A percentile compares a stretch with the other conserved stretches of the same genome.
phyloP scores from a whole-genome alignment of 2,113 vertebrate genomes.

The Neolamprologus modestus region DNA sequence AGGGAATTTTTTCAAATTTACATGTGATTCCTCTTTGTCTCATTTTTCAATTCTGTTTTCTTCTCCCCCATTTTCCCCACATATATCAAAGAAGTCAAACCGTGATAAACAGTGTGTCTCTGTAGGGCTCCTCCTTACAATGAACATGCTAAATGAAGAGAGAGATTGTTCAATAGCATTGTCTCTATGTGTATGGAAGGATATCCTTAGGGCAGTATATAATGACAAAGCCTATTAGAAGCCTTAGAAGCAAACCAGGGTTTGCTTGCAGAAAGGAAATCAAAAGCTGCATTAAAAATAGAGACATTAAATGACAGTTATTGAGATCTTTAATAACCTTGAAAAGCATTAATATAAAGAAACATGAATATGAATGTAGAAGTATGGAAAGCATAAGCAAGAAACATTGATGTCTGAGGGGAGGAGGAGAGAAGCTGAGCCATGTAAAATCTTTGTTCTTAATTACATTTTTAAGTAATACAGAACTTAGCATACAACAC shows the following conservation, averaged over 20 bases:
- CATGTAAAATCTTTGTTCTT: background rate
- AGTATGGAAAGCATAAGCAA: background rate
- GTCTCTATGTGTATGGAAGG: background rate
- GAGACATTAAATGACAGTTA: background rate
- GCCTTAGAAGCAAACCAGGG: background rate
- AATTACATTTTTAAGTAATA: background rate
- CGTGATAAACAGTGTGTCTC: background rate
- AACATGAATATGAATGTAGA: background rate
- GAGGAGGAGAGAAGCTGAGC: background rate
- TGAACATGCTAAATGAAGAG: background rate
- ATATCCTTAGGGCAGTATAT: background rate
- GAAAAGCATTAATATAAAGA: background rate
- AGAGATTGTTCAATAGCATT: background rate
- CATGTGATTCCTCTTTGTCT: constrained; percentile 3
- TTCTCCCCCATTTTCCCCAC: background rate
- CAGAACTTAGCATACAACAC: background rate
- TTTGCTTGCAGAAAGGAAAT: background rate
- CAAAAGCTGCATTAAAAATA: background rate
- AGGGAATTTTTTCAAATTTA: background rate
- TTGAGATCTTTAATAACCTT: background rate
- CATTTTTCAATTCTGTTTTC: background rate
- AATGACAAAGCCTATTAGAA: background rate
- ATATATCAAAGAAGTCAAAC: background rate
- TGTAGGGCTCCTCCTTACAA: background rate
- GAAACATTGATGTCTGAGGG: background rate